Percentiles rank a stretch among this genome's conserved stretches.
Conservation (phyloP, 1,140 invertebrate genomes). For the Lasioglossum albipes region DNA sequence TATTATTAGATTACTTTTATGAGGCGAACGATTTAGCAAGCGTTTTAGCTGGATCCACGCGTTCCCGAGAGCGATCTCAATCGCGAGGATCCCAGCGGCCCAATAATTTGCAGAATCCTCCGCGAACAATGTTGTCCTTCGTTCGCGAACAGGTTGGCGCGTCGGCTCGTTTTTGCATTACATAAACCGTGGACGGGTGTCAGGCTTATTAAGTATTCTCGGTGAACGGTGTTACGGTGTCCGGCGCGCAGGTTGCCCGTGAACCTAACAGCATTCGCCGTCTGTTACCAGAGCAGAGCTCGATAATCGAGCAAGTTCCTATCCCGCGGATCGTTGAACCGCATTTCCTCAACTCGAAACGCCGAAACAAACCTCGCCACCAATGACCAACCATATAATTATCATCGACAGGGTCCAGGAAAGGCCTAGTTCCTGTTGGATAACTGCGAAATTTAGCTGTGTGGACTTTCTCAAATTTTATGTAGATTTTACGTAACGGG, state of each 20-base stretch:
- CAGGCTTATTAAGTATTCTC: conserved; percentile 53
- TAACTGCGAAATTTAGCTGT: conserved; percentile 16
- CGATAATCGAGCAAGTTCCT: conserved; percentile 26
- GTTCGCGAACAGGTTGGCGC: conserved; percentile 35
- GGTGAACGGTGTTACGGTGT: conserved; percentile 50
- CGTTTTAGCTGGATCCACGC: too few relatives aligned
- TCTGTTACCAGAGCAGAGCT: conserved; percentile 47
- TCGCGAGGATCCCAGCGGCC: too few relatives aligned
- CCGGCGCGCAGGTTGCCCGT: conserved; percentile 44
- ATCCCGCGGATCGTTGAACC: conserved; percentile 22
- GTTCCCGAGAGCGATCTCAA: too few relatives aligned
- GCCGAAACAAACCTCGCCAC: not conserved
- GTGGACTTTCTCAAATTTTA: conserved; percentile 30
- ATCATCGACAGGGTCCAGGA: not conserved
- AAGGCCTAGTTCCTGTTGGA: conserved; percentile 34
- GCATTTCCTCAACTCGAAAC: not conserved
- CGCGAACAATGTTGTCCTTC: conserved; percentile 49
- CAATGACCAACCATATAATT: not conserved
- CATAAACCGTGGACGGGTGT: conserved; percentile 53
- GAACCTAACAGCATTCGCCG: conserved; percentile 50
- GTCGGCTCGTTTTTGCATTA: conserved; percentile 48
- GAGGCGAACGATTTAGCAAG: too few relatives aligned
- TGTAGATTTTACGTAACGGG: conserved; percentile 14
- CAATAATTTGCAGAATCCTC: not conserved
- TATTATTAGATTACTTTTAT: too few relatives aligned